These are phyloP conservation scores for Mya arenaria DNA, from an alignment of 1,140 invertebrate species.

Conservation along the genomic window DNA sequence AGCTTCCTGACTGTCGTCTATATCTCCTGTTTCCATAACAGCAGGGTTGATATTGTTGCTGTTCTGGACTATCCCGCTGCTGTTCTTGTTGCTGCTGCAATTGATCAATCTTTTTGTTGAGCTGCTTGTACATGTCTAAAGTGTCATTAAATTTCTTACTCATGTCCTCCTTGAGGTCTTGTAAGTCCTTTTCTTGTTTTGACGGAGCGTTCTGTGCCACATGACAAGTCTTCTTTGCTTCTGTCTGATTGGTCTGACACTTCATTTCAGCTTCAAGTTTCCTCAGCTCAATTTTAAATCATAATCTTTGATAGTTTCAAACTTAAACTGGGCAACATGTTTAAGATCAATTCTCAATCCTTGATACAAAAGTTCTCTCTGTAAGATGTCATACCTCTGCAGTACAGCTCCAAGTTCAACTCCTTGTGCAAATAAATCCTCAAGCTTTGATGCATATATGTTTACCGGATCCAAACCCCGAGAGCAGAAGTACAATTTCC, in stretches of 20 bases:
- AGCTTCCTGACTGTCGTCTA: constrained; percentile 1
- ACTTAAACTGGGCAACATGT: not conserved
- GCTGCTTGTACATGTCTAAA: no score
- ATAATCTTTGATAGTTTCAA: not conserved
- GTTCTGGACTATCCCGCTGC: no score
- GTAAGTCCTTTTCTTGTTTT: not conserved
- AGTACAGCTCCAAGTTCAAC: not conserved
- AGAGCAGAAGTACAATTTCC: not conserved
- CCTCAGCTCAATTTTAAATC: constrained; percentile 8
- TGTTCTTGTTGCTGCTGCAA: no score
- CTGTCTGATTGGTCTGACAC: not conserved
- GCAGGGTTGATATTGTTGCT: no score
- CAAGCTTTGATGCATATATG: not conserved
- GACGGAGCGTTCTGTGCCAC: not conserved
- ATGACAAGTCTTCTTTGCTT: not conserved
- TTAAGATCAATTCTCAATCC: not conserved
- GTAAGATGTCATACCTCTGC: not conserved
- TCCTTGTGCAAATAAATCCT: not conserved
- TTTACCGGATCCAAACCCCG: not conserved
- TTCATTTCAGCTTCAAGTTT: not conserved
- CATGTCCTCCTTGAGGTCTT: not conserved
- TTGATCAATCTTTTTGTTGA: no score
- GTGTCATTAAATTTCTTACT: not conserved
- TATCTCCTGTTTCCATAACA: no score
- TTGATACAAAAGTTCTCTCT: not conserved